Percentiles rank a stretch among this genome's conserved stretches.
Evolutionary conservation across 2,113 vertebrate genomes (phyloP).

Genomic region (Podarcis cretensis): DNA sequence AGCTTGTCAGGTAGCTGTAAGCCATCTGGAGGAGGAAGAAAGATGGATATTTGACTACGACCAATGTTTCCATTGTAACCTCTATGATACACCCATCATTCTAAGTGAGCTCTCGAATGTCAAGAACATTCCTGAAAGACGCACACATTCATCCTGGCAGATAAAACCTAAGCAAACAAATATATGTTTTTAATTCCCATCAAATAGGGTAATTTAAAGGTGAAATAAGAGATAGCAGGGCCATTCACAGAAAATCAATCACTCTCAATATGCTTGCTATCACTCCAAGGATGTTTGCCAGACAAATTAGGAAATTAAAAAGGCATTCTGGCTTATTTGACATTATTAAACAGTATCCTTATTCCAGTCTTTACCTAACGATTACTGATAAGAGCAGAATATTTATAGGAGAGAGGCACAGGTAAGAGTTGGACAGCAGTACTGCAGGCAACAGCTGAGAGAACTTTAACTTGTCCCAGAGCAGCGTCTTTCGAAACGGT

Average conservation of each 20-base stretch:
- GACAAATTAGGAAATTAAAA: slow-evolving; percentile 67
- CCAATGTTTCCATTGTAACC: neutral
- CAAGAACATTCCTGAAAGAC: neutral
- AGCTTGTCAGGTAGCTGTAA: neutral
- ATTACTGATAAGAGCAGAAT: slow-evolving; percentile 60
- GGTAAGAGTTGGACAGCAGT: slow-evolving; percentile 23
- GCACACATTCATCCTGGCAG: neutral
- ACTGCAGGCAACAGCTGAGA: rapidly evolving
- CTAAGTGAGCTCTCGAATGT: neutral
- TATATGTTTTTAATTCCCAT: slow-evolving; percentile 53
- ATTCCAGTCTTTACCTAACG: slow-evolving; percentile 57
- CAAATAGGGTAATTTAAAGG: slow-evolving; percentile 57
- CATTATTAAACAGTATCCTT: slow-evolving; percentile 40
- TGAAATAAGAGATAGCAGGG: slow-evolving; percentile 43
- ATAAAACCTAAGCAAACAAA: slow-evolving; percentile 38
- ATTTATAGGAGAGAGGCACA: slow-evolving; percentile 54
- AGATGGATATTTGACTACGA: neutral
- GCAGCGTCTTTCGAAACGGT: slow-evolving; percentile 11
- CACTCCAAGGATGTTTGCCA: slow-evolving; percentile 63
- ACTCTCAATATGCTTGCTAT: neutral
- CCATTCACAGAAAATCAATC: slow-evolving; percentile 23
- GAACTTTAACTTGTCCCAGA: neutral
- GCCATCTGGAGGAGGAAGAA: neutral
- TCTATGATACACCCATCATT: neutral
- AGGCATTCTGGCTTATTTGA: slow-evolving; percentile 58